Percentiles rank a stretch among this genome's conserved stretches.
phyloP scores from a whole-genome alignment of 2,797 vertebrate genomes.

The Periparus ater region DNA sequence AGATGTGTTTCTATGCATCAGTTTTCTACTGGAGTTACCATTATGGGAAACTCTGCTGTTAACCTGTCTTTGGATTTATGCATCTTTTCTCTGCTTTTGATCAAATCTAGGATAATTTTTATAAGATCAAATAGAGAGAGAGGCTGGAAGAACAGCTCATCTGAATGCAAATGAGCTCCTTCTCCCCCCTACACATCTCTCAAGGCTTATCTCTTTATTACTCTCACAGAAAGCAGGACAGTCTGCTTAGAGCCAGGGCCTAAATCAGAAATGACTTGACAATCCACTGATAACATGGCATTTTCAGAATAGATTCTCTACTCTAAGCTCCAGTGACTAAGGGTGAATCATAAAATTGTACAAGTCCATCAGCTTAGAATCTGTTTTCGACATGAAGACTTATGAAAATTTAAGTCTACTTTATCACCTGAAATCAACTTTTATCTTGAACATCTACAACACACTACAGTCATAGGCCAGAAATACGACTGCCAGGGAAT shows the following conservation, averaged over 20 bases:
- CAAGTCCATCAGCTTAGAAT: slow-evolving; percentile 11
- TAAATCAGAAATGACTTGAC: slow-evolving; percentile 58
- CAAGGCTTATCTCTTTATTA: slow-evolving; percentile 56
- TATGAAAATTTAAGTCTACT: background rate
- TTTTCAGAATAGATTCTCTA: slow-evolving; percentile 26
- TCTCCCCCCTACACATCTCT: background rate
- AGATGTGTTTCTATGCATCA: background rate
- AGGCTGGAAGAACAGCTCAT: slow-evolving; percentile 1
- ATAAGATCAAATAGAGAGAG: slow-evolving; percentile 24
- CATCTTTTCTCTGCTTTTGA: slow-evolving; percentile 11
- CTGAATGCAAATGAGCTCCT: slow-evolving; percentile 44
- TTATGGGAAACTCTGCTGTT: slow-evolving; percentile 2
- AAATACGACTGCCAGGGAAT: background rate
- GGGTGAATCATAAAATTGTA: slow-evolving; percentile 27
- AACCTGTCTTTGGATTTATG: slow-evolving; percentile 27
- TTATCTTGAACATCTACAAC: background rate
- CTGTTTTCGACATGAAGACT: slow-evolving; percentile 7
- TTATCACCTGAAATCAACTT: background rate
- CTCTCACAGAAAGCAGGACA: slow-evolving; percentile 14
- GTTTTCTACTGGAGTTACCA: background rate
- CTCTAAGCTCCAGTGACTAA: slow-evolving; percentile 4
- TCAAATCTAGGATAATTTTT: slow-evolving; percentile 49
- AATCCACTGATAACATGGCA: slow-evolving; percentile 34
- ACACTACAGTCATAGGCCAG: background rate
- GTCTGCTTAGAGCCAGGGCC: slow-evolving; percentile 23